Conservation (phyloP, 92 coral and sea anemone species). For the Epizoanthus fatuus region DNA sequence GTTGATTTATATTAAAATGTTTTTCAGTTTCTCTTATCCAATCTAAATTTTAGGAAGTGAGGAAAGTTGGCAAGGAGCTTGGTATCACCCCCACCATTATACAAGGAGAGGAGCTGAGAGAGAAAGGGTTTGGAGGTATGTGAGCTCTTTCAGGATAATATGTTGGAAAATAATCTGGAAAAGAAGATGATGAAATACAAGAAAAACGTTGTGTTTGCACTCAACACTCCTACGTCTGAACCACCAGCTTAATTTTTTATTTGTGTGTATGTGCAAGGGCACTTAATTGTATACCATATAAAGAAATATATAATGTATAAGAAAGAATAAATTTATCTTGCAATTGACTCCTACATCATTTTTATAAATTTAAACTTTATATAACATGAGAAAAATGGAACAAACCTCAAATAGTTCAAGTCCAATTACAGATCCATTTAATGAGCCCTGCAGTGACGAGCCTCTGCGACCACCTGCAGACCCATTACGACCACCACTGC, state of each 20-base stretch:
- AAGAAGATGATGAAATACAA: no score
- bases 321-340: no score
- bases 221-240: no score
- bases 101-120: slow-evolving; percentile 86
- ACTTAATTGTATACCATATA: no score
- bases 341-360: no score
- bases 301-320: no score
- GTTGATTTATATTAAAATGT: background rate
- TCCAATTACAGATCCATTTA: slow-evolving; percentile 2
- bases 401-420: slow-evolving; percentile 39
- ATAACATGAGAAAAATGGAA: background rate
- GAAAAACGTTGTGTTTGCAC: no score
- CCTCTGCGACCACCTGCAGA: slow-evolving; percentile 27
- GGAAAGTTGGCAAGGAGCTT: slow-evolving; percentile 90
- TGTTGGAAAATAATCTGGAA: no score
- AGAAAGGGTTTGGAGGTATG: slow-evolving; percentile 93
- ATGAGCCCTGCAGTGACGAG: background rate
- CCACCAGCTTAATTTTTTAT: no score
- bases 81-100: slow-evolving; percentile 85
- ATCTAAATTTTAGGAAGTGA: slow-evolving; percentile 76
- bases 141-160: no score
- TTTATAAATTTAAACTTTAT: no score
- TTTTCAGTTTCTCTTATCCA: background rate
- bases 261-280: no score
- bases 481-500: background rate